A percentile compares a stretch with the other conserved stretches of the same genome.
Conservation (phyloP, 2,888 invertebrate species). For the Noctua janthina region DNA sequence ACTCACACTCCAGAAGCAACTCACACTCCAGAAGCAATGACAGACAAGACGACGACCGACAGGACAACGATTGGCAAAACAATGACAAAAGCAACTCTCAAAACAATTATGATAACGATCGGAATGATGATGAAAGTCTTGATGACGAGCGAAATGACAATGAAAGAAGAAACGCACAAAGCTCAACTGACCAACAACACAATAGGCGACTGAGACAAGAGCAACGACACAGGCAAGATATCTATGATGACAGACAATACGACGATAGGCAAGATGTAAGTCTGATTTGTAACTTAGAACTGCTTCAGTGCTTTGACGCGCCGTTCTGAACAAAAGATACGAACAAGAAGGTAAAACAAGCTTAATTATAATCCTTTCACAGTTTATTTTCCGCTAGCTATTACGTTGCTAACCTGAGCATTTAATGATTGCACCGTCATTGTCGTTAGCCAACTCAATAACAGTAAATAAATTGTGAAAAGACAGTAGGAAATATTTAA, state of each 20-base stretch:
- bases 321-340: conserved; percentile 4
- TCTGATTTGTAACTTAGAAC: conserved; percentile 16
- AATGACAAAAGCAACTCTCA: too few species aligned
- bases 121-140: background rate
- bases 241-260: too few species aligned
- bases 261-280: conserved; percentile 39
- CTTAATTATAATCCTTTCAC: background rate
- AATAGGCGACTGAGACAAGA: conserved; percentile 13
- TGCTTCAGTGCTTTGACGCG: conserved; percentile 2
- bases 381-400: background rate
- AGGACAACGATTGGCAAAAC: background rate
- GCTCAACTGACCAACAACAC: background rate
- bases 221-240: background rate
- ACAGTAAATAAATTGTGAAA: background rate
- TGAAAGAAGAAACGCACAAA: background rate
- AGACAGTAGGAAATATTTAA: background rate
- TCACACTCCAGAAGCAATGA: background rate
- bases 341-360: background rate
- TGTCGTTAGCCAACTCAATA: background rate
- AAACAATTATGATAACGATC: background rate
- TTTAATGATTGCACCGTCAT: background rate
- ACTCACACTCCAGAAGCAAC: too few species aligned
- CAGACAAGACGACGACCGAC: background rate
- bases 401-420: background rate
- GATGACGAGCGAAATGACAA: conserved; percentile 5